These are phyloP conservation scores for Cyclina sinensis DNA, from an alignment of 1,140 invertebrate genomes.

Conservation along the genomic window DNA sequence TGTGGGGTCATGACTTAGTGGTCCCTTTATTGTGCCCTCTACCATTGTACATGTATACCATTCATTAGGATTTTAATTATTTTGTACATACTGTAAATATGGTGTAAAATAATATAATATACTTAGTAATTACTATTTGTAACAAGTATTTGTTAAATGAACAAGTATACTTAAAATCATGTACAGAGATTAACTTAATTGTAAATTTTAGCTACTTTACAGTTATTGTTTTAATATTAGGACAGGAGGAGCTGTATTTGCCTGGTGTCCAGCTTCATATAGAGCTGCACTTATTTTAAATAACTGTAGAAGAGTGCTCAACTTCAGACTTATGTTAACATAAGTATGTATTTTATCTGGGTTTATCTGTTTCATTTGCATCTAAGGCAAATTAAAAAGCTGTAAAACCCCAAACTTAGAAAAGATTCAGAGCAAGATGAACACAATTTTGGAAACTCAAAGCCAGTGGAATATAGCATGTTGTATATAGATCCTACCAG, in stretches of 20 bases:
- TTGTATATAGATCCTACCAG: too few relatives aligned
- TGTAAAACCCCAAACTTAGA: too few relatives aligned
- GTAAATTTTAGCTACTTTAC: slow-evolving; percentile 36
- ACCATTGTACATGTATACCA: slow-evolving; percentile 37
- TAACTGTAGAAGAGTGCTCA: not conserved
- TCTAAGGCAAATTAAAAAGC: too few relatives aligned
- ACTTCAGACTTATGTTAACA: not conserved
- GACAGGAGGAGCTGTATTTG: not conserved
- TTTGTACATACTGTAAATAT: slow-evolving; percentile 65
- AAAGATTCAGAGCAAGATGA: too few relatives aligned
- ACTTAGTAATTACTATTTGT: slow-evolving; percentile 63
- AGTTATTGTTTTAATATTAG: slow-evolving; percentile 3
- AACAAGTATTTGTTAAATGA: slow-evolving; percentile 38
- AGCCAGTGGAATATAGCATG: too few relatives aligned
- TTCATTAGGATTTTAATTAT: slow-evolving; percentile 56
- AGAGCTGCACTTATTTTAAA: not conserved
- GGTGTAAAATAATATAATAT: slow-evolving; percentile 69
- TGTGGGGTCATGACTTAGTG: not conserved
- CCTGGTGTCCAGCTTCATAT: not conserved
- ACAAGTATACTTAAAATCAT: slow-evolving; percentile 43
- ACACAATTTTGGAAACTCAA: too few relatives aligned
- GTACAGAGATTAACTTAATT: slow-evolving; percentile 54
- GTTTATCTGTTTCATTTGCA: too few relatives aligned
- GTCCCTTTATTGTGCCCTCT: not conserved
- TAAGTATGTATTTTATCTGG: too few relatives aligned